phyloP scores from a whole-genome alignment of 2,888 invertebrate species.

The Archaeoteleia sp. region DNA sequence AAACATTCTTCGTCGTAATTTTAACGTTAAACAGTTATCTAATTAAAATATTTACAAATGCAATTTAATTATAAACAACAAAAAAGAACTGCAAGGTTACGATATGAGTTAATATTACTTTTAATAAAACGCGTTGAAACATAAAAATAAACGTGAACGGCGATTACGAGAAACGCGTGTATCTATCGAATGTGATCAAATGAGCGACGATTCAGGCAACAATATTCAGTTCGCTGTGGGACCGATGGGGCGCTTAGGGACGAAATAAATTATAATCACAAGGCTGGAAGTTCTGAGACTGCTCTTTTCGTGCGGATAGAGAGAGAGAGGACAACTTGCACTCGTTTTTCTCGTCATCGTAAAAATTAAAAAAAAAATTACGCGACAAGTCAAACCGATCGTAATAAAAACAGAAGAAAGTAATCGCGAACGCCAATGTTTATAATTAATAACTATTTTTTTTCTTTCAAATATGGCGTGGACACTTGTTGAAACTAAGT shows the following conservation, averaged over 20 bases:
- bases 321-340: constrained; percentile 67
- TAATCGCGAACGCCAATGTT: constrained; percentile 17
- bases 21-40: too few relatives aligned
- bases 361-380: too few relatives aligned
- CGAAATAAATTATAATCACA: constrained; percentile 57
- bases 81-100: too few relatives aligned
- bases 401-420: constrained; percentile 60
- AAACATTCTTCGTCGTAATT: too few relatives aligned
- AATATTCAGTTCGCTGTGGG: constrained; percentile 13
- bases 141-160: too few relatives aligned
- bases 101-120: too few relatives aligned
- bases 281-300: constrained; percentile 75
- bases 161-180: constrained; percentile 8
- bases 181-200: constrained; percentile 65
- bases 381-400: constrained; percentile 53
- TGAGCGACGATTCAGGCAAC: constrained; percentile 59
- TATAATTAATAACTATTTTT: constrained; percentile 6
- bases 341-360: too few relatives aligned
- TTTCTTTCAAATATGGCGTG: constrained; percentile 7
- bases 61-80: too few relatives aligned
- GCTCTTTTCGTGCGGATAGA: constrained; percentile 60
- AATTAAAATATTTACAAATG: too few relatives aligned
- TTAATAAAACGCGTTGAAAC: too few relatives aligned
- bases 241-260: constrained; percentile 4
- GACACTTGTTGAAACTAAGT: constrained; percentile 67